Conservation (phyloP, 1,140 invertebrate genomes). For the Aphidius ervi region DNA sequence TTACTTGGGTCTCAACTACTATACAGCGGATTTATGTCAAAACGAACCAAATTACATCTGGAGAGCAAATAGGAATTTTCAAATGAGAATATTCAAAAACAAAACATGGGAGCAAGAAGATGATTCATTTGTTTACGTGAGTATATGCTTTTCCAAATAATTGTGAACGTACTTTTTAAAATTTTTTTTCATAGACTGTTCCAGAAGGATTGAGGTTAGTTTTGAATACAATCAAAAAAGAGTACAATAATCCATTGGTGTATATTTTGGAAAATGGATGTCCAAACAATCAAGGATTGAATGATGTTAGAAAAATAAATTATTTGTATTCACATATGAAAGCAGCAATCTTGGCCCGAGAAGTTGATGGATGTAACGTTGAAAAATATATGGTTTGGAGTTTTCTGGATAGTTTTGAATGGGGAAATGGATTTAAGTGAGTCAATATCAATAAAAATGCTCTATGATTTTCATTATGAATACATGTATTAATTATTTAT, state of each 20-base stretch:
- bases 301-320: slow-evolving; percentile 50
- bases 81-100: slow-evolving; percentile 36
- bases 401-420: slow-evolving; percentile 76
- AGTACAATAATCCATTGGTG: slow-evolving; percentile 64
- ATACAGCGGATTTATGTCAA: slow-evolving; percentile 46
- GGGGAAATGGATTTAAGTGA: slow-evolving; percentile 63
- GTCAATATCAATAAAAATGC: slow-evolving; percentile 27
- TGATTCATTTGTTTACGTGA: slow-evolving; percentile 36
- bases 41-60: slow-evolving; percentile 25
- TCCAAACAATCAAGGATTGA: slow-evolving; percentile 57
- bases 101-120: slow-evolving; percentile 23
- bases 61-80: slow-evolving; percentile 22
- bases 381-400: slow-evolving; percentile 68
- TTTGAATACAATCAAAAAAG: slow-evolving; percentile 66
- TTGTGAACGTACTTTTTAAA: too few species aligned
- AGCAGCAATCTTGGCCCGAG: slow-evolving; percentile 11
- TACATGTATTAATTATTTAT: slow-evolving; percentile 13
- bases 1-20: slow-evolving; percentile 57
- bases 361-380: slow-evolving; percentile 61
- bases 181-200: slow-evolving; percentile 35
- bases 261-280: slow-evolving; percentile 74
- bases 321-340: slow-evolving; percentile 45
- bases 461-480: slow-evolving; percentile 5
- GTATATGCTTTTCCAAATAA: slow-evolving; percentile 29
- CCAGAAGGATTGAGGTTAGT: slow-evolving; percentile 67